Evolutionary conservation across 2,113 vertebrate genomes (phyloP), one percentile per base, ranked within the genome.

Genomic region (Lophius piscatorius): DNA sequence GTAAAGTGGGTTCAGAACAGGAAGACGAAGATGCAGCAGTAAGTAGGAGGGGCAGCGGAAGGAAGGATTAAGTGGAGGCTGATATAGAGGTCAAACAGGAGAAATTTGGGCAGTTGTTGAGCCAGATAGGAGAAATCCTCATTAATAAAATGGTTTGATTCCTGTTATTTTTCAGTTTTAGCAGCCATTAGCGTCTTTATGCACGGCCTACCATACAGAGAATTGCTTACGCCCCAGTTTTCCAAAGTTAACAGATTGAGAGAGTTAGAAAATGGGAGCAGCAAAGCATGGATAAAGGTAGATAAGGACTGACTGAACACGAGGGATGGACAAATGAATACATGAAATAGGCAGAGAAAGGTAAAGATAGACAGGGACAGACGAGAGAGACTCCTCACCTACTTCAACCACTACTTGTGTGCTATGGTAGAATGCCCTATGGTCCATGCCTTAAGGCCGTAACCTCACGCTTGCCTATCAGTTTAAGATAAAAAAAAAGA

Each of bases 401-500:
- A 69, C 68, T 75, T 80, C 33, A 69, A 78, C 76, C 71, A 74
- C 66, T 56, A 69, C 65, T 69, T 33, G 13, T 70, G 65, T 51
- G 69, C 84, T 47, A 77, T 70, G 80, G 77, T 80, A 52, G 62
- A 83, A 81, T 80, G 79, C 84, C 83, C 84, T 62, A 70, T 64
- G 55, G 85, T 82, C 76, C 77, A 67, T 72, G 88, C 88, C 87
- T 83, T 51, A 78, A 87, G 85, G 85, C 82, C 76, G 71, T 42
- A 42, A 82, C 88, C 85, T 84, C 87, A 84, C 75, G 79, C 85
- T 83, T 79, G 85, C 84, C 85, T 87, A 88, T 87, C 88, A 83
- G 79, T 90, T 87, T 86, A 83, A 83, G 82, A 90, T 89, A 74
- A 89, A 87, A 89, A 88, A 85, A 80, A 61, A 87, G 79, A 87